Base-by-base conservation (phyloP, 2,797 vertebrate species). In the Rallus crepitans region DNA sequence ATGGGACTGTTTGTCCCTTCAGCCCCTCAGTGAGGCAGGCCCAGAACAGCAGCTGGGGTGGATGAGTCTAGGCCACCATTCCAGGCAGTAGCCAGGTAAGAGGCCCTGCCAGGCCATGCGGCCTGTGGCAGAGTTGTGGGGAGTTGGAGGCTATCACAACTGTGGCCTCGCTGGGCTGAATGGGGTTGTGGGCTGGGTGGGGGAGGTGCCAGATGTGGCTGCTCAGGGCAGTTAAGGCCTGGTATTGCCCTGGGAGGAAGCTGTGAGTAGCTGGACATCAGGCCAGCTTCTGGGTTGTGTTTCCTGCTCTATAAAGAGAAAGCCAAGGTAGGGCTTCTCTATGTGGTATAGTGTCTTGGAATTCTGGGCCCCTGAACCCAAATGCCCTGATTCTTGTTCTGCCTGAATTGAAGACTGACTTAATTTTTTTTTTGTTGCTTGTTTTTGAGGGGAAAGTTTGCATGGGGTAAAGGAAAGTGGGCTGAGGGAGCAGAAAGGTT, bases 231-330 rank as follows among this genome's bases (percentile, higher is more conserved):
- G 3, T 23, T n/a, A 27, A 21, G n/a, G 47, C 9, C 12, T 20
- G 15, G 6, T 23, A 12, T 50, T 71, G 19, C 53, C 15, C 2
- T 14, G 17, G 14, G 50, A 45, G 50, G 42, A n/a, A 12, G 28
- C 4, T 13, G 4, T 2, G 5, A 33, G 20, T 3, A 45, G 35
- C 1, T 6, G 1, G 15, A 3, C 0, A 5, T 0, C 0, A 24
- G 19, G 9, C 3, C 1, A 7, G 35, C 5, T 5, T 35, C 6
- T 7, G 4, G 31, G 25, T 13, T 1, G 0, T 7, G 18, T 8
- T 45, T 15, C 3, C 6, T 50, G 8, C 3, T 30, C 7, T 6
- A 1, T 12, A 5, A 27, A 47, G 65, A 35, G 6, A 3, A 30
- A 15, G 19, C 4, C 25, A 24, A 11, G 20, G 5, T 23, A 47